Evolutionary conservation across 1,140 invertebrate species (phyloP), one percentile per base, ranked within the genome.

Genomic region (Phenacoccus solenopsis): DNA sequence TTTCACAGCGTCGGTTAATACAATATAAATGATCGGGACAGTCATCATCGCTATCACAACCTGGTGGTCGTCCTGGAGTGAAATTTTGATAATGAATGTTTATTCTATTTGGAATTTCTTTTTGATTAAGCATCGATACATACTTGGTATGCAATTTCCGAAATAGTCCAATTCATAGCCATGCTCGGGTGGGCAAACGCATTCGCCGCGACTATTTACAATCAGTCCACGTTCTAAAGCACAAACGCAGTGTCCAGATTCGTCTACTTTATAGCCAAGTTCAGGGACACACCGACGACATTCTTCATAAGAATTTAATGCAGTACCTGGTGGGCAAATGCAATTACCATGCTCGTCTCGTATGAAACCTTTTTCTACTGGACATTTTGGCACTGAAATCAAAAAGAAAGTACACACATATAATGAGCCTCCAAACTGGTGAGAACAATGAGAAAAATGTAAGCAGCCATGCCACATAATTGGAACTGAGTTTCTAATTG

Each of bases 11-110:
- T 72, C 84, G 83, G 13, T 84, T 87, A 27, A 88, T 85, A 75
- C 92, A 96, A 74, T 85, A 88, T 73, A 84, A 85, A 71, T 90
- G 84, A 70, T 90, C 87, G 0, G 87, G 82, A 74, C 93, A 96
- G 70, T 96, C 87, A 16, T 85, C 81, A 75, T 94, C 85, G 3
- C 76, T 79, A 67, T 82, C 81, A 77, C 93, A 95, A 73, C 87
- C 87, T 0, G 85, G 82, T 27, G 38, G 25, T 20, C 56, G 28
- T 20, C 21, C 24, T 68, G 22, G 21, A 25, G 20, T 49, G 20
- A n/a, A n/a, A n/a, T n/a, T n/a, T n/a, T n/a, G n/a, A n/a, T n/a
- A n/a, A n/a, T n/a, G 57, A 70, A 57, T 70, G 64, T 25, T 49
- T 30, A 67, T 35, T 28, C 61, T 13, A 38, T 38, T 68, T 71